Conservation (phyloP, 1,140 invertebrate genomes). For the Planococcus citri region DNA sequence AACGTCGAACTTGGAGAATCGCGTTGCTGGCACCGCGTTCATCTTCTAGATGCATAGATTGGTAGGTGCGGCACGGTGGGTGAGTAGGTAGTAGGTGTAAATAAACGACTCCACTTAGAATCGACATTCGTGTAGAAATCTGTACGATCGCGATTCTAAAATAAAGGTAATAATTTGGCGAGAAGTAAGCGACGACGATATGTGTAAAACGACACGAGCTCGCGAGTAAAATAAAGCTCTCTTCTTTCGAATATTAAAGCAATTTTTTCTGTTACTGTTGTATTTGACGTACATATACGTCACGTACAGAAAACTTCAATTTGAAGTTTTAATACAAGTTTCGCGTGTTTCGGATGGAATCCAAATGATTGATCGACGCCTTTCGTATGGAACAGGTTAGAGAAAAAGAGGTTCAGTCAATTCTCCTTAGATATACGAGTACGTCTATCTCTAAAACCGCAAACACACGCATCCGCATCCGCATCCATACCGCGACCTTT, state of each 20-base stretch:
- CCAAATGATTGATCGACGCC: neutral
- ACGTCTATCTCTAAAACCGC: neutral
- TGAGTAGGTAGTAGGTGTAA: too few relatives aligned
- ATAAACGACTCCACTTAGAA: too few relatives aligned
- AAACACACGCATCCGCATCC: too few relatives aligned
- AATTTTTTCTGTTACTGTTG: neutral
- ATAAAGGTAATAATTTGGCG: neutral
- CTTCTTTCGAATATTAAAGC: neutral
- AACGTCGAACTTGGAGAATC: too few relatives aligned
- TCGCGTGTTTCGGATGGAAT: constrained; percentile 5
- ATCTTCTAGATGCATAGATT: too few relatives aligned
- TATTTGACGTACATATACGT: constrained; percentile 3
- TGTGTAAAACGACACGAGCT: neutral
- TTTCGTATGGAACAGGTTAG: neutral
- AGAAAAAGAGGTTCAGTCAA: neutral
- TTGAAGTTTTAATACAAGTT: constrained; percentile 8
- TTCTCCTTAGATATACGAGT: neutral
- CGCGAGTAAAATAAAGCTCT: neutral
- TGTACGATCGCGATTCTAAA: neutral
- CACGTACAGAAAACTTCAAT: constrained; percentile 3
- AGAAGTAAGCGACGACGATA: neutral
- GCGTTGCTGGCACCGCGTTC: too few relatives aligned
- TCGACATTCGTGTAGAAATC: too few relatives aligned
- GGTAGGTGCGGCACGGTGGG: too few relatives aligned
- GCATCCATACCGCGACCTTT: too few relatives aligned